Percentiles rank a stretch among this genome's conserved stretches.
phyloP scores from a whole-genome alignment of 35 echinoderm and acorn worm genomes.

The Strongylocentrotus purpuratus region DNA sequence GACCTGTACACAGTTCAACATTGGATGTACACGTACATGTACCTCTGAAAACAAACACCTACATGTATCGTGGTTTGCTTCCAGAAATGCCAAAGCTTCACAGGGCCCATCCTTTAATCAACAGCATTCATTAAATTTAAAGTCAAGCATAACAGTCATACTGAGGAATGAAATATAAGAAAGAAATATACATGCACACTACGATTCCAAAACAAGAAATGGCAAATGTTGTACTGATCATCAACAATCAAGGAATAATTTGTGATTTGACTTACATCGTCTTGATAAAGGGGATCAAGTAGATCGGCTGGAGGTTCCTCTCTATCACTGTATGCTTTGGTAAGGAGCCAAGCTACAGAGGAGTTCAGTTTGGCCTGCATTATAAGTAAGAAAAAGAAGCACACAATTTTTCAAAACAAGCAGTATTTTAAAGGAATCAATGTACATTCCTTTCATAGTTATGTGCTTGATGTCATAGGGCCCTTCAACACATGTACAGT shows the following conservation, averaged over 20 bases:
- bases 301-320: conserved; percentile 72
- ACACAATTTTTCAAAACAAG: too few relatives aligned
- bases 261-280: conserved; percentile 50
- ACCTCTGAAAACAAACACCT: too few relatives aligned
- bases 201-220: background rate
- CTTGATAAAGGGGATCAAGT: conserved; percentile 80
- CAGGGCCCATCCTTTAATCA: too few relatives aligned
- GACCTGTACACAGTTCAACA: too few relatives aligned
- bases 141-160: background rate
- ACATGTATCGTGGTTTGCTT: too few relatives aligned
- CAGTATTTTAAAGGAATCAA: too few relatives aligned
- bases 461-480: too few relatives aligned
- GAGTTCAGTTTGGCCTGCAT: conserved; percentile 82
- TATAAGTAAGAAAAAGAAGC: background rate
- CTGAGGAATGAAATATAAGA: background rate
- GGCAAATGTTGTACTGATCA: conserved; percentile 23
- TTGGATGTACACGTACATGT: too few relatives aligned
- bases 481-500: too few relatives aligned
- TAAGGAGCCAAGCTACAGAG: conserved; percentile 78
- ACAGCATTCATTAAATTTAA: background rate
- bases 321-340: conserved; percentile 69
- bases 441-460: too few relatives aligned
- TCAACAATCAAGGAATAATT: background rate
- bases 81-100: too few relatives aligned
- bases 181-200: background rate